phyloP scores from a whole-genome alignment of 2,888 invertebrate genomes.

The Nasonovia ribisnigri region DNA sequence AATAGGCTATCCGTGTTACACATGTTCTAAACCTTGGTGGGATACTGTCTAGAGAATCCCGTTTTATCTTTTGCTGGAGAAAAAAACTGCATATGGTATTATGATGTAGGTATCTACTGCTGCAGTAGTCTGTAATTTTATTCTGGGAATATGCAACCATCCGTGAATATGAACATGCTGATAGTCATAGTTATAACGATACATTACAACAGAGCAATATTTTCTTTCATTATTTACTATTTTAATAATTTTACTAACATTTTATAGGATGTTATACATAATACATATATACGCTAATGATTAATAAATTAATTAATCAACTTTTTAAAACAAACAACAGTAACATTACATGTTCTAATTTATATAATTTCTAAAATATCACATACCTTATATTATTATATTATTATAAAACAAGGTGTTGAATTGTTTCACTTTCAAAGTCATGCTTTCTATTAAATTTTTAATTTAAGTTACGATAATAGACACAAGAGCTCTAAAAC shows the following conservation, averaged over 20 bases:
- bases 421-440: conserved; percentile 9
- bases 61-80: conserved; percentile 41
- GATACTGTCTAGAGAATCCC: neutral
- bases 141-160: conserved; percentile 48
- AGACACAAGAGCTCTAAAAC: neutral
- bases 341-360: conserved; percentile 22
- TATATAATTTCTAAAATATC: conserved; percentile 46
- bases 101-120: too few species aligned
- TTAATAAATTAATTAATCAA: conserved; percentile 3
- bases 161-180: conserved; percentile 42
- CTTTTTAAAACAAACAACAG: neutral
- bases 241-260: neutral
- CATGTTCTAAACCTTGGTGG: neutral
- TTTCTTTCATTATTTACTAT: conserved; percentile 32
- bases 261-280: conserved; percentile 1
- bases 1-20: conserved; percentile 28
- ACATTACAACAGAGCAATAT: conserved; percentile 10
- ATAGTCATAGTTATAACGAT: conserved; percentile 33
- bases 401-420: neutral
- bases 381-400: neutral
- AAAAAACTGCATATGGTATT: conserved; percentile 11
- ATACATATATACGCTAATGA: neutral
- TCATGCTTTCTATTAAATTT: conserved; percentile 15
- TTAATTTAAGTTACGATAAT: neutral
- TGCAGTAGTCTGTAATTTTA: conserved; percentile 17